Evolutionary conservation across 2,888 invertebrate genomes (phyloP), one percentile per base, ranked within the genome.

Genomic region (Neria commutata): DNA sequence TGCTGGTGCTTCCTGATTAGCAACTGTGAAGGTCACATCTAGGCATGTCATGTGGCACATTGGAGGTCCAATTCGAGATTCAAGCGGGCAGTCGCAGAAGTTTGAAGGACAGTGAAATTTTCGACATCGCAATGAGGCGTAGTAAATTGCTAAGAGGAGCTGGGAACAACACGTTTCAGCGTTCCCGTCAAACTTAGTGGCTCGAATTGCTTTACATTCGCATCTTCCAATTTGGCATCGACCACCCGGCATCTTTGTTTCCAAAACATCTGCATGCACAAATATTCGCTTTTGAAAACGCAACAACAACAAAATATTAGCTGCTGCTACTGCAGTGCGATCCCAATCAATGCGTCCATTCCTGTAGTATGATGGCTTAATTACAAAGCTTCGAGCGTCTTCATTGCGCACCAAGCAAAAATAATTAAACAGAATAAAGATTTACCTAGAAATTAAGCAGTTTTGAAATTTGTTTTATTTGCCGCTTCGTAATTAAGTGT

Each of bases 401-500:
- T 25, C 24, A 23, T 37, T 24, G 52, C 52, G 52, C 57, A 57
- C 52, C 17, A 51, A 56, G 49, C 50, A 56, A 23, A 50, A 45
- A 56, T 56, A 56, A 56, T 56, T 24, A 50, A 56, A 56, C 49
- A 50, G 50, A 37, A 14, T 37, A 37, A 4, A 37, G n/a, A 37
- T 37, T 37, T 10, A 10, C 37, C 37, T 14, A 37, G 14, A 37
- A 37, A 37, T 37, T n/a, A 37, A 37, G n/a, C 37, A 14, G 4
- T 37, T 37, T 29, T 8, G 29, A 29, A 29, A 29, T 29, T 11
- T 29, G 11, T 29, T 29, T 29, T 29, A 8, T 29, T n/a, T n/a
- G n/a, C n/a, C n/a, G n/a, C n/a, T n/a, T n/a, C 60, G 61, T 74
- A 78, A 76, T 77, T 74, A 72, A 64, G 68, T 70, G 70, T 47